Evolutionary conservation across 2,888 invertebrate species (phyloP).

Genomic region (Lottia gigantea): DNA sequence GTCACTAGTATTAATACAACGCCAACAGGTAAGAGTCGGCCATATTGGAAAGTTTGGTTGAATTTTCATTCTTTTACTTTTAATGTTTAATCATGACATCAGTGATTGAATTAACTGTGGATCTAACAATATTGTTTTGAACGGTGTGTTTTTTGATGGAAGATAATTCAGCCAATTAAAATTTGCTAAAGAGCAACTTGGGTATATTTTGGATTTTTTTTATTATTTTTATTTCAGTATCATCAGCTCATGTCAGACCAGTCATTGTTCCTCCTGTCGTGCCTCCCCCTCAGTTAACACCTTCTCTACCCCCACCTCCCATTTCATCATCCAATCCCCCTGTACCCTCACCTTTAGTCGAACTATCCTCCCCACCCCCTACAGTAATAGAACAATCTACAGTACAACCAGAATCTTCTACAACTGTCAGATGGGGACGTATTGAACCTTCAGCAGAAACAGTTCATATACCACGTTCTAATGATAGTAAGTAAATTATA

Average conservation of each 20-base stretch:
- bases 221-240: slow-evolving; percentile 32
- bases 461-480: neutral
- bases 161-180: no score
- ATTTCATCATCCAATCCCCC: neutral
- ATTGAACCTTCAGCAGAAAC: neutral
- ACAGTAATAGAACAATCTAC: neutral
- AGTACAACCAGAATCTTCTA: neutral
- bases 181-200: no score
- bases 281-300: slow-evolving; percentile 17
- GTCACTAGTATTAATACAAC: slow-evolving; percentile 29
- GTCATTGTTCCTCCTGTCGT: slow-evolving; percentile 34
- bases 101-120: no score
- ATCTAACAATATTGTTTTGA: no score
- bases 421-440: slow-evolving; percentile 3
- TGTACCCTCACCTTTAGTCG: neutral
- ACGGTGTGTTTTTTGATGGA: no score
- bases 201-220: no score
- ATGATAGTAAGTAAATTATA: neutral
- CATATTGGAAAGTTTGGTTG: no score
- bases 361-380: slow-evolving; percentile 15
- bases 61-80: no score
- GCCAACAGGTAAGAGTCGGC: slow-evolving; percentile 19
- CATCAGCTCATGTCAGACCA: slow-evolving; percentile 49
- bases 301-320: slow-evolving; percentile 22
- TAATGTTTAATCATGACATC: no score